Evolutionary conservation across 1,140 invertebrate species (phyloP), one percentile per base, ranked within the genome.

Genomic region (Cherax destructor): DNA sequence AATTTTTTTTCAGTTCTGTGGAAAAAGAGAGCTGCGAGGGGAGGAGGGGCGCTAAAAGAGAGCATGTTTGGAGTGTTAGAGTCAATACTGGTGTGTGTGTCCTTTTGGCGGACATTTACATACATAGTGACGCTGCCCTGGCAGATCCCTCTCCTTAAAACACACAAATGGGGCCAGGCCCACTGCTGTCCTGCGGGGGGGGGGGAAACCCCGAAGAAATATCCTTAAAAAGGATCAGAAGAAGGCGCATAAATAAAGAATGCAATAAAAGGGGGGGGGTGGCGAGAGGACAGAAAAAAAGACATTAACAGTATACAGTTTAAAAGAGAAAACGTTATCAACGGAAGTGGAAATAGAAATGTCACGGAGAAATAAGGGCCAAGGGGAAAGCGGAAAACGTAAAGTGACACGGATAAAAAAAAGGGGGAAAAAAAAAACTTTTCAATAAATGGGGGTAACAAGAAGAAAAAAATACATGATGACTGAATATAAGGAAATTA

Each of bases 21-120:
- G 30, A n/a, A n/a, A 41, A 41, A n/a, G 0, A 1, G 30, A 41
- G 30, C 30, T 41, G 30, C 30, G 6, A 56, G 0, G 7, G 3
- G 61, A 69, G 83, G 6, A 24, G n/a, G 41, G 47, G 47, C 80
- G 52, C 59, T 83, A 61, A 83, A 83, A 61, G 30, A 61, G 65
- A 56, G 16, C 52, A 16, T 65, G 65, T 72, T 52, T 84, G 56
- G 72, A 85, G 83, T 52, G 65, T 65, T 65, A n/a, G 83, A 72
- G 83, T 85, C 83, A 85, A 85, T 74, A 85, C 13, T 85, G 30
- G 83, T 4, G 69, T 9, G 11, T 61, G 30, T 24, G 30, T 72
- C 83, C 61, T n/a, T n/a, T n/a, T 24, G 30, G 41, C 61, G 13
- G n/a, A 49, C 4, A 85, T 85, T 85, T 85, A 85, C 83, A 85